phyloP scores from a whole-genome alignment of 2,888 invertebrate genomes.

The Linyphia triangularis region DNA sequence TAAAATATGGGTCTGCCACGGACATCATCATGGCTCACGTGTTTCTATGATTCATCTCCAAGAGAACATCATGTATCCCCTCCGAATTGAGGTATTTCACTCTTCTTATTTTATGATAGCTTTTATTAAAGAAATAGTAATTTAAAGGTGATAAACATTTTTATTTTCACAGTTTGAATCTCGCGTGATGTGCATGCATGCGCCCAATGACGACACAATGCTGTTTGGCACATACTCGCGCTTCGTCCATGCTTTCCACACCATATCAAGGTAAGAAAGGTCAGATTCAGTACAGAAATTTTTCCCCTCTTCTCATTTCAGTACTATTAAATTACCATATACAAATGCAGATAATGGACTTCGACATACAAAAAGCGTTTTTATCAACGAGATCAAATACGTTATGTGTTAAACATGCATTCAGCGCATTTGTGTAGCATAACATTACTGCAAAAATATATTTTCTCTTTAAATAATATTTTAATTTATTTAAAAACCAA shows the following conservation, averaged over 20 bases:
- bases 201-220: slow-evolving; percentile 79
- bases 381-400: no score
- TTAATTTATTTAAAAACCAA: no score
- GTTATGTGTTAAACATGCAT: no score
- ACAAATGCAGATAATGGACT: no score
- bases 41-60: slow-evolving; percentile 79
- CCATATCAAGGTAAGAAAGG: slow-evolving; percentile 78
- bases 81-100: slow-evolving; percentile 78
- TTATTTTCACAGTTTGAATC: slow-evolving; percentile 80
- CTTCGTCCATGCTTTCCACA: slow-evolving; percentile 80
- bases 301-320: no score
- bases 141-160: neutral
- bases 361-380: no score
- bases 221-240: slow-evolving; percentile 81
- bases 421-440: no score
- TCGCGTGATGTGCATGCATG: slow-evolving; percentile 80
- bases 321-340: no score
- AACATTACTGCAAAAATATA: no score
- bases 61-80: slow-evolving; percentile 79
- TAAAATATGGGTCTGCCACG: slow-evolving; percentile 80
- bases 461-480: no score
- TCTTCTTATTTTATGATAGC: neutral
- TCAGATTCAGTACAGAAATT: neutral
- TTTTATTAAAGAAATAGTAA: neutral
- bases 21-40: slow-evolving; percentile 79